Evolutionary conservation across 2,113 vertebrate species (phyloP).

Genomic region (Chrysochloris asiatica): DNA sequence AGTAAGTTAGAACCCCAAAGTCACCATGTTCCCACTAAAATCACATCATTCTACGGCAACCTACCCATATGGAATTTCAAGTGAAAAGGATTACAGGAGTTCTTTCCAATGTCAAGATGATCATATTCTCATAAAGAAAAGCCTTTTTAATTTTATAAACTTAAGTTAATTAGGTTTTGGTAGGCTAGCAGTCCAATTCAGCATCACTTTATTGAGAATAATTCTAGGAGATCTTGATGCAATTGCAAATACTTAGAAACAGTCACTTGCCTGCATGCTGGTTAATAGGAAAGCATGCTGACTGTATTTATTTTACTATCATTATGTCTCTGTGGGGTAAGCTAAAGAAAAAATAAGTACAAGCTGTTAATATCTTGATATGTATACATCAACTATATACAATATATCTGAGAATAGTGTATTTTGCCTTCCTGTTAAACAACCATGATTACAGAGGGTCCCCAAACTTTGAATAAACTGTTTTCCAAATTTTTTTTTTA

Average conservation of each 20-base stretch:
- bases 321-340: constrained; percentile 35
- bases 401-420: not conserved
- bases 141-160: not conserved
- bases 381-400: not conserved
- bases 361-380: constrained; percentile 9
- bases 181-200: constrained; percentile 16
- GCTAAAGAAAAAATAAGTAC: constrained; percentile 27
- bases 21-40: not conserved
- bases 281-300: constrained; percentile 51
- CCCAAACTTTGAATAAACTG: not conserved
- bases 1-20: not conserved
- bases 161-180: constrained; percentile 41
- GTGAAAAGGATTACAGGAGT: not conserved
- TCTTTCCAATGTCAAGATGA: not conserved
- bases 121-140: not conserved
- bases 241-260: constrained; percentile 33
- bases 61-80: not conserved
- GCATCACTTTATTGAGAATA: constrained; percentile 21
- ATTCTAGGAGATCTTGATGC: constrained; percentile 41
- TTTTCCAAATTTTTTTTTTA: not conserved
- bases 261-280: constrained; percentile 39
- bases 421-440: constrained; percentile 11
- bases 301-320: constrained; percentile 69
- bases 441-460: not conserved
- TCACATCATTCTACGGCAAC: not conserved